Conservation (phyloP, 1,140 invertebrate species). For the Drosophila quadrilineata region DNA sequence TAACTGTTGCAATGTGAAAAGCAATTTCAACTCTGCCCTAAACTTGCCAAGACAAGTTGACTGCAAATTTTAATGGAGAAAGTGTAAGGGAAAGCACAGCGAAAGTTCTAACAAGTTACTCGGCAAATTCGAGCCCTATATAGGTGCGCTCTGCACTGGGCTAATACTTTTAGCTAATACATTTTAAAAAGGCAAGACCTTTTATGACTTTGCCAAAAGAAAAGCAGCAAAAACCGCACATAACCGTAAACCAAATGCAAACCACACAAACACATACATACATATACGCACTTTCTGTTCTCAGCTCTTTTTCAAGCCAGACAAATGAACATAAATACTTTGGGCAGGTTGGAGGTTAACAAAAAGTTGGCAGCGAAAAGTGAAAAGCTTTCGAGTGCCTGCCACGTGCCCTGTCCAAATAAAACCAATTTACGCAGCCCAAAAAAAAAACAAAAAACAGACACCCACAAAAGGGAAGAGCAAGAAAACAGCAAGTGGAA, state of each 20-base stretch:
- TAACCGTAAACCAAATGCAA: slow-evolving; percentile 19
- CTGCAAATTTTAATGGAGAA: slow-evolving; percentile 10
- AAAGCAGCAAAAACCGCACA: slow-evolving; percentile 11
- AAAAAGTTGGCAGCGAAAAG: slow-evolving; percentile 21
- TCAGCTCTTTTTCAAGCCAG: slow-evolving; percentile 22
- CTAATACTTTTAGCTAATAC: slow-evolving; percentile 5
- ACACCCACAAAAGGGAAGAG: slow-evolving; percentile 7
- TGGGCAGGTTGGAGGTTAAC: neutral
- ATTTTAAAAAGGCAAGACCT: slow-evolving; percentile 2
- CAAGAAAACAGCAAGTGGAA: neutral
- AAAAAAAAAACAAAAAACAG: slow-evolving; percentile 7
- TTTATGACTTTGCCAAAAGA: neutral
- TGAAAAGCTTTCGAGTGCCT: slow-evolving; percentile 13
- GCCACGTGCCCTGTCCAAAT: slow-evolving; percentile 13
- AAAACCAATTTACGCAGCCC: slow-evolving; percentile 32
- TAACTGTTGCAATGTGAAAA: no score
- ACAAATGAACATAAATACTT: slow-evolving; percentile 38
- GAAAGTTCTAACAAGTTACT: no score
- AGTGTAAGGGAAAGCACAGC: no score
- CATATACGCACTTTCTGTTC: slow-evolving; percentile 32
- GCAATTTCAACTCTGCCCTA: slow-evolving; percentile 19
- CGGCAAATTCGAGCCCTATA: no score
- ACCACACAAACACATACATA: slow-evolving; percentile 17
- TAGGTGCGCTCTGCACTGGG: neutral
- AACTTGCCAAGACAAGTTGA: neutral